Conservation (phyloP, 2,797 vertebrate species). For the Spondyliosoma cantharus region DNA sequence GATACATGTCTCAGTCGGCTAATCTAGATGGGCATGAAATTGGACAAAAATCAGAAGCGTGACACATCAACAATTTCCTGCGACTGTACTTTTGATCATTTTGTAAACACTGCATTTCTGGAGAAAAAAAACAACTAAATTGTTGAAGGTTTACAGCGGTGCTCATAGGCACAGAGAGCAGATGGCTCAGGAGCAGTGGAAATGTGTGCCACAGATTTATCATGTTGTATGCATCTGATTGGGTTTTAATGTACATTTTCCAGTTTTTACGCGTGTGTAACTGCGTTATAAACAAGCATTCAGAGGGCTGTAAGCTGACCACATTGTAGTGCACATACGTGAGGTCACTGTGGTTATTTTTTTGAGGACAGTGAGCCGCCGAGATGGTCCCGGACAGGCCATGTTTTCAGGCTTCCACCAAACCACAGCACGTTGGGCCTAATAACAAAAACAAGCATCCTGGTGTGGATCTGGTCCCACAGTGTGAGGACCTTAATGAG, state of each 20-base stretch:
- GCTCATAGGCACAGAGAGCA: conserved; percentile 5
- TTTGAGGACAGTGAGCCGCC: conserved; percentile 50
- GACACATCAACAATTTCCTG: conserved; percentile 64
- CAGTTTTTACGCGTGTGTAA: not conserved
- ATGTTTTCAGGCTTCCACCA: conserved; percentile 76
- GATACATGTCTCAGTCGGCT: conserved; percentile 73
- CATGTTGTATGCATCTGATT: not conserved
- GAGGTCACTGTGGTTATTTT: conserved; percentile 33
- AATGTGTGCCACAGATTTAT: too few relatives aligned
- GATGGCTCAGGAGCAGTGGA: conserved; percentile 11
- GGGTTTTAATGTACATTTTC: not conserved
- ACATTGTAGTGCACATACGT: conserved; percentile 13
- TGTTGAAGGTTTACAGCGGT: not conserved
- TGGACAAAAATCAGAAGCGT: conserved; percentile 71
- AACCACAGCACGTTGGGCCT: conserved; percentile 82
- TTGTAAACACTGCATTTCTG: conserved; percentile 56
- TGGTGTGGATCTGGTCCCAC: conserved; percentile 84
- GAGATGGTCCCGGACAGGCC: conserved; percentile 66
- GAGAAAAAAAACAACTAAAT: not conserved
- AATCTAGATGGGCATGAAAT: conserved; percentile 77
- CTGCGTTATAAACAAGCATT: not conserved
- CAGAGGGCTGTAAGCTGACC: not conserved
- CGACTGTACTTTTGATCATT: conserved; percentile 46
- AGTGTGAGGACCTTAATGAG: conserved; percentile 88
- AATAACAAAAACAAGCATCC: conserved; percentile 89